These are phyloP conservation scores for Ophion slaviceki DNA, from an alignment of 2,888 invertebrate genomes.

Conservation along the genomic window DNA sequence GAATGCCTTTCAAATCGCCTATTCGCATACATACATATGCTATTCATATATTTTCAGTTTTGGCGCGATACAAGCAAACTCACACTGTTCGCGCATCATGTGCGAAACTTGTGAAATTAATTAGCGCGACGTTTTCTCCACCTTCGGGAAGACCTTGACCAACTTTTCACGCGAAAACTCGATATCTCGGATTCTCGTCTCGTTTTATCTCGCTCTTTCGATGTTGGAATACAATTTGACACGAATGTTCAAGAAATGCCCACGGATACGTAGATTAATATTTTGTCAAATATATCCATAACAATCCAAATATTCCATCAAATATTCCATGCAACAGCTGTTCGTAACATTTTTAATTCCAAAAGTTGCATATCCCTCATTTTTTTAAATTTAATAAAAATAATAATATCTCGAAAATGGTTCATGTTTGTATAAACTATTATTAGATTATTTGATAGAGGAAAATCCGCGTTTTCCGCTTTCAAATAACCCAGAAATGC, in stretches of 20 bases:
- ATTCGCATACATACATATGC: background rate
- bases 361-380: too few relatives aligned
- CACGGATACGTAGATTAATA: too few relatives aligned
- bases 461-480: too few relatives aligned
- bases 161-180: constrained; percentile 13
- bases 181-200: constrained; percentile 8
- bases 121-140: constrained; percentile 55
- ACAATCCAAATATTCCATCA: too few relatives aligned
- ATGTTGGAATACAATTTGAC: background rate
- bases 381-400: too few relatives aligned
- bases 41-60: background rate
- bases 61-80: background rate
- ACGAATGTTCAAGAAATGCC: background rate
- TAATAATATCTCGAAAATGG: too few relatives aligned
- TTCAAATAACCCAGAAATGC: too few relatives aligned
- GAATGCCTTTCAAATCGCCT: background rate
- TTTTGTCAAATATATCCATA: too few relatives aligned
- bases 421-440: too few relatives aligned
- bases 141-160: constrained; percentile 50
- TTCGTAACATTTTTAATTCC: too few relatives aligned
- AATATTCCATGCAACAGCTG: too few relatives aligned
- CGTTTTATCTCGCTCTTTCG: background rate
- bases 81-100: background rate
- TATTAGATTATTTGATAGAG: too few relatives aligned
- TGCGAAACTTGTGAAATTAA: constrained; percentile 41